Evolutionary conservation across 1,140 invertebrate genomes (phyloP).

Genomic region (Platorchestia sp.): DNA sequence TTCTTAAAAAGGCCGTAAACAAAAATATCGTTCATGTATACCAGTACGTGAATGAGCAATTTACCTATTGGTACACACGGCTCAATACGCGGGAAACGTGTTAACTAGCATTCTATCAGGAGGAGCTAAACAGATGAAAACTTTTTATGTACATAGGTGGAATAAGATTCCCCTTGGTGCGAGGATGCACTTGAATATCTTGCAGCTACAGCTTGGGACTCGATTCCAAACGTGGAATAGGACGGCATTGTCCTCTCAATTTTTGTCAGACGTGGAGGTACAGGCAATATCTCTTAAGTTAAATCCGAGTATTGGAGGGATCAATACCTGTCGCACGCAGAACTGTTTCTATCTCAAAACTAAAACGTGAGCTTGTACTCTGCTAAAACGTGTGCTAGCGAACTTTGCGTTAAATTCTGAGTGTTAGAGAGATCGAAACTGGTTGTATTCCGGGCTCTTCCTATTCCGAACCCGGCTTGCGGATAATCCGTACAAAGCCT

Average conservation of each 20-base stretch:
- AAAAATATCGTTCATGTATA: too few species aligned
- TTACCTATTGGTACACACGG: too few species aligned
- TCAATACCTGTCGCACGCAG: background rate
- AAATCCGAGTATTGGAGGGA: background rate
- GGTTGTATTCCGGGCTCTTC: constrained; percentile 15
- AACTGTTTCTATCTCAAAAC: constrained; percentile 1
- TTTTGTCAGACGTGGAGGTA: background rate
- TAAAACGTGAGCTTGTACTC: background rate
- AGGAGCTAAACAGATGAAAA: background rate
- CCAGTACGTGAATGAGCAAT: too few species aligned
- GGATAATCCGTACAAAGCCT: constrained; percentile 42
- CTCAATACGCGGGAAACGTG: background rate
- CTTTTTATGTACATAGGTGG: background rate
- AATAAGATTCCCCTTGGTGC: background rate
- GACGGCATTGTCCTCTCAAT: background rate
- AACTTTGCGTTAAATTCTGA: background rate
- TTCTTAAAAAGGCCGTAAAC: background rate
- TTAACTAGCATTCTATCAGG: background rate
- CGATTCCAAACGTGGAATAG: background rate
- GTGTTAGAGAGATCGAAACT: background rate
- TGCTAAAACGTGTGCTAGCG: background rate
- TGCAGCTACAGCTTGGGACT: background rate
- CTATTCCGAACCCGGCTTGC: constrained; percentile 6
- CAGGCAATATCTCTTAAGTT: background rate
- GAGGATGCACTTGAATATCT: background rate